Percentiles rank a stretch among this genome's conserved stretches.
Conservation (phyloP, 1,140 invertebrate species). For the Triops cancriformis region DNA sequence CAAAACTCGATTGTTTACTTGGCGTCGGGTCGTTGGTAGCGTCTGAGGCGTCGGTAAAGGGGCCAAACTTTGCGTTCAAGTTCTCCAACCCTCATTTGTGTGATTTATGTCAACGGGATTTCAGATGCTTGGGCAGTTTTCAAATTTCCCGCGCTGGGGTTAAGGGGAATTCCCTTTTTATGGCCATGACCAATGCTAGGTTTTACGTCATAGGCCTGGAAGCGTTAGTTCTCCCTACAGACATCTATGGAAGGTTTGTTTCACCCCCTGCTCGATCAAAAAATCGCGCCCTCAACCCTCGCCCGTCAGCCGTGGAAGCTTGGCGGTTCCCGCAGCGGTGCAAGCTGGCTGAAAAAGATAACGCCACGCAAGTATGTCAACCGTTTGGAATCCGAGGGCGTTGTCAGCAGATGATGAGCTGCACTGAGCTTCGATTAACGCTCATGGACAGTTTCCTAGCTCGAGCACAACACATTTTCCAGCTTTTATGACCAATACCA, state of each 20-base stretch:
- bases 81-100: no score
- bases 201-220: not conserved
- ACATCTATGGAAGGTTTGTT: not conserved
- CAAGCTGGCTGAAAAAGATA: not conserved
- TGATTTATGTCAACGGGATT: no score
- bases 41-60: no score
- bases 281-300: not conserved
- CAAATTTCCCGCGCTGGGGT: not conserved
- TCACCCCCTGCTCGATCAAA: not conserved
- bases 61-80: no score
- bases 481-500: not conserved
- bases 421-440: constrained; percentile 5
- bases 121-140: not conserved
- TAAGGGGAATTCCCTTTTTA: not conserved
- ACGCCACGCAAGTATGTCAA: not conserved
- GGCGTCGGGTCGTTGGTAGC: no score
- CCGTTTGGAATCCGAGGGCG: not conserved
- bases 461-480: not conserved
- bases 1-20: no score
- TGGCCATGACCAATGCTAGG: not conserved
- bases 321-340: not conserved
- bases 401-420: not conserved
- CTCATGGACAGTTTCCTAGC: not conserved
- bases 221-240: not conserved
- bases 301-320: no score